Evolutionary conservation across 1,140 invertebrate genomes (phyloP), one percentile per base, ranked within the genome.

Genomic region (Copidosoma floridanum): DNA sequence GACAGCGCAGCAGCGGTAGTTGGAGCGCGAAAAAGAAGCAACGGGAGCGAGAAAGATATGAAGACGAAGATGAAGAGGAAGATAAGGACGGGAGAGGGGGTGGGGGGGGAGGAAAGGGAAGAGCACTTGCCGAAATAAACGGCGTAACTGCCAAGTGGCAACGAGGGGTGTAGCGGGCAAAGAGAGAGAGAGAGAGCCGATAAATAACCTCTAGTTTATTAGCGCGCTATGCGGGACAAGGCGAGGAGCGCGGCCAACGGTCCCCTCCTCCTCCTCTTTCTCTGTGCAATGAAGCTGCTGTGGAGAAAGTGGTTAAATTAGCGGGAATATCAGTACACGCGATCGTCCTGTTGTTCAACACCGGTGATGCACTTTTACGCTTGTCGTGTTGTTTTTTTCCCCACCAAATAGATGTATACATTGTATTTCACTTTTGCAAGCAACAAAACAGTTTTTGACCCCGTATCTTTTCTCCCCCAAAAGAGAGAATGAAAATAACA

Each of bases 191-290:
- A 23, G 4, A 18, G 51, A 68, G 67, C 63, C 61, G 65, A 81
- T 81, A 81, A 80, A 81, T 81, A 80, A 81, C 76, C 68, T 73
- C 78, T 79, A 71, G 68, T 80, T 81, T 80, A 80, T 81, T 78
- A 79, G 73, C 68, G 65, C 66, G 67, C 65, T 69, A 68, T 68
- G 67, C 62, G 57, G 64, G 58, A 62, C 52, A 46, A 52, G n/a
- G 10, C 38, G 24, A n/a, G 37, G 41, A n/a, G n/a, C n/a, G n/a
- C n/a, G 29, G 29, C 29, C 29, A 12, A 32, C 41, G 48, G 29
- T 10, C 3, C n/a, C 37, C 21, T 18, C 29, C 12, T n/a, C n/a
- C n/a, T n/a, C n/a, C n/a, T 35, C 32, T 14, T 35, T 35, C n/a
- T n/a, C n/a, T n/a, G n/a, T n/a, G n/a, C n/a, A n/a, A n/a, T n/a